Evolutionary conservation across 2,113 vertebrate species (phyloP), one percentile per base, ranked within the genome.

Genomic region (Petroica traversi): DNA sequence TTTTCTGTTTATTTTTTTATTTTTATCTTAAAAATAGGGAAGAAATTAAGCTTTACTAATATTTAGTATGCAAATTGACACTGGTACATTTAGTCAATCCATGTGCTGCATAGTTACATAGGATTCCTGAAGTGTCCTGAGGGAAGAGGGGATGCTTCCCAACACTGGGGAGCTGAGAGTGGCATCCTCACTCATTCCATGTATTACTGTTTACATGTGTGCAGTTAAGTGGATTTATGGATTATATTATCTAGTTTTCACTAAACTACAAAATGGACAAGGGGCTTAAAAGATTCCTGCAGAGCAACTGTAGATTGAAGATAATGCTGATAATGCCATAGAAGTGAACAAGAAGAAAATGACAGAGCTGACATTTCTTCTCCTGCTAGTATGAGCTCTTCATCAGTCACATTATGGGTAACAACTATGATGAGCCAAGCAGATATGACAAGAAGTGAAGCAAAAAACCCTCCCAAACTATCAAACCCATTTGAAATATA

Each of bases 191-290:
- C 15, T 80, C 49, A 11, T 48, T 91, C 46, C 1, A 36, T 31
- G 8, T 52, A n/a, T 34, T 77, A 52, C 36, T 49, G 46, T 92
- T 71, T 85, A 49, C 8, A 5, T 51, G 20, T 52, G 26, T 43
- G 29, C 58, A 52, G 11, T 79, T 79, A 85, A 82, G 54, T 92
- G 72, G 48, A 89, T 83, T 80, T 94, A n/a, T 68, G 40, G 75
- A 75, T 88, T 72, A 24, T 43, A 46, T 59, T 64, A 26, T 45
- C 33, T 76, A 31, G 9, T 45, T 92, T 89, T 83, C 57, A 76
- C 40, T 89, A 55, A 79, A 75, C 25, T 57, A 55, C 19, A 59
- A 41, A 83, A 64, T 40, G 26, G 45, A 46, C 12, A 61, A 86
- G 40, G 28, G 19, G 33, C 40, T 91, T 94, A 69, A 80, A 72